phyloP scores from a whole-genome alignment of 1,140 invertebrate genomes.

The Drosophila tani region DNA sequence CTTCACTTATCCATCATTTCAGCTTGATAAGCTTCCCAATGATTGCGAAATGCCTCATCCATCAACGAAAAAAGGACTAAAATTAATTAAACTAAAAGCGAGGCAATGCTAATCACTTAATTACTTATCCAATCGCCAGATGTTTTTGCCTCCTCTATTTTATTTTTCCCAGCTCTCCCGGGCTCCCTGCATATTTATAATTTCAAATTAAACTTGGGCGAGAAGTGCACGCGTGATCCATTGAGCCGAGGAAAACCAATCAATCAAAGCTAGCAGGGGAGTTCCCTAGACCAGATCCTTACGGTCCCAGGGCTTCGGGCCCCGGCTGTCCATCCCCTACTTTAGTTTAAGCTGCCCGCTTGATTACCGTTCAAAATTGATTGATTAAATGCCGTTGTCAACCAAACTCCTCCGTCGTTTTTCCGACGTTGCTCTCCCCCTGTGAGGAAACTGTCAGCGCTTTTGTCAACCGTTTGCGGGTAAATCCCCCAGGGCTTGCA shows the following conservation, averaged over 20 bases:
- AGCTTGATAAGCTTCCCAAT: constrained; percentile 28
- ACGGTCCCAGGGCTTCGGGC: constrained; percentile 24
- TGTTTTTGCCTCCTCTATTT: constrained; percentile 45
- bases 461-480: constrained; percentile 72
- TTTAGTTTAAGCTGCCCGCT: constrained; percentile 79
- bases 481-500: constrained; percentile 65
- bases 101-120: constrained; percentile 57
- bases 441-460: constrained; percentile 65
- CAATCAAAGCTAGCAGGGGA: constrained; percentile 69
- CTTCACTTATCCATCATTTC: constrained; percentile 41
- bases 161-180: not conserved
- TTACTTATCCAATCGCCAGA: constrained; percentile 69
- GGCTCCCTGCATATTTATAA: constrained; percentile 71
- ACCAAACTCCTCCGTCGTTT: constrained; percentile 36
- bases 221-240: constrained; percentile 68
- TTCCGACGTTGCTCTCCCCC: not conserved
- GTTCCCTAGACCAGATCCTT: constrained; percentile 20
- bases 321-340: constrained; percentile 60
- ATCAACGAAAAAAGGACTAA: constrained; percentile 45
- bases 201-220: constrained; percentile 73
- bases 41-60: constrained; percentile 36
- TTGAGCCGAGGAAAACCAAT: constrained; percentile 69
- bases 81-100: constrained; percentile 75
- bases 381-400: constrained; percentile 82
- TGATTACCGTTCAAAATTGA: constrained; percentile 83